phyloP scores from a whole-genome alignment of 2,888 invertebrate species.

The Brachypalpus laphriformis region DNA sequence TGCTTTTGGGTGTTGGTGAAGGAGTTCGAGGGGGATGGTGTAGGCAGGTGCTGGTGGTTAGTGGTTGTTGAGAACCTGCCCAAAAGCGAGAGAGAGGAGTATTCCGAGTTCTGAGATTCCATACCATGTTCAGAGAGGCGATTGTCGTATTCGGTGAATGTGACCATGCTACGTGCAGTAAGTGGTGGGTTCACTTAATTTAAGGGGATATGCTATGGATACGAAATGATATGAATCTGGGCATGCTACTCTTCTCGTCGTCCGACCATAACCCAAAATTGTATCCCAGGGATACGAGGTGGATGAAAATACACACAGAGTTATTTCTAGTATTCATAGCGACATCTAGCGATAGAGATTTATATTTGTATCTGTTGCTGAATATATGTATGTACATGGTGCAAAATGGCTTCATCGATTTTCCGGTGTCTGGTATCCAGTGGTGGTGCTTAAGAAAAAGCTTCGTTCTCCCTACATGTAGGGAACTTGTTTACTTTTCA shows the following conservation, averaged over 20 bases:
- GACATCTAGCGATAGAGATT: slow-evolving; percentile 43
- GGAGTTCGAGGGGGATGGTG: background rate
- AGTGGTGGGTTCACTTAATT: slow-evolving; percentile 51
- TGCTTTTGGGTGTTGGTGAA: slow-evolving; percentile 10
- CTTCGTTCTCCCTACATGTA: slow-evolving; percentile 7
- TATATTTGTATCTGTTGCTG: slow-evolving; percentile 35
- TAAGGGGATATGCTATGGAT: slow-evolving; percentile 4
- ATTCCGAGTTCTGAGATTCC: slow-evolving; percentile 35
- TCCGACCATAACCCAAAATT: background rate
- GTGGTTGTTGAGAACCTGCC: slow-evolving; percentile 29
- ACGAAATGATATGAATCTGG: slow-evolving; percentile 24
- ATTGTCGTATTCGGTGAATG: slow-evolving; percentile 38
- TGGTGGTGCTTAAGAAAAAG: slow-evolving; percentile 34
- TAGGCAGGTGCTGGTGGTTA: background rate
- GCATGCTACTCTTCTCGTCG: background rate
- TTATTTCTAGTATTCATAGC: slow-evolving; percentile 17
- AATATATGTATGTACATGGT: background rate
- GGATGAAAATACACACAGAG: slow-evolving; percentile 23
- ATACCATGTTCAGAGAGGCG: slow-evolving; percentile 17
- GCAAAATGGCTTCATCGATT: slow-evolving; percentile 63
- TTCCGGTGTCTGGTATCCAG: slow-evolving; percentile 63
- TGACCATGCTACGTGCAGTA: slow-evolving; percentile 8
- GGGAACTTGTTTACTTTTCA: background rate
- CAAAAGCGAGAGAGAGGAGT: background rate
- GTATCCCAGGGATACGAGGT: slow-evolving; percentile 31